Base-by-base conservation (phyloP, 37 sponge, comb jelly and placozoan species). In the Petrosia ficiformis region DNA sequence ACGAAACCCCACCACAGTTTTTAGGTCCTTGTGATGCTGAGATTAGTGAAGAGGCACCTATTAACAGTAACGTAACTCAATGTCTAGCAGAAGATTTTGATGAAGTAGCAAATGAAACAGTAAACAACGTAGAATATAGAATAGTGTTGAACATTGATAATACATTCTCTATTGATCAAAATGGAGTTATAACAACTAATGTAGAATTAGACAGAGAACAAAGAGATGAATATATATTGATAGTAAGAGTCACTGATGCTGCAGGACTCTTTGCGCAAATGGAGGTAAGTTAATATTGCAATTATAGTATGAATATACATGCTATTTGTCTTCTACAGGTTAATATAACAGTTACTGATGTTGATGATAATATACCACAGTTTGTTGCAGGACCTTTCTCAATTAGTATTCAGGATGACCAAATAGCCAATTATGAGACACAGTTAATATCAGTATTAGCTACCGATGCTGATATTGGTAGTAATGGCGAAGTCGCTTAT, bases 281-380 rank as follows among this genome's bases (percentile, higher is more conserved):
- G 30, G 21, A 19, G 0, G 58, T 79, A 48, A 48, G 54, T 48
- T 16, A 10, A 16, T 19, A 48, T 10, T 19, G 54, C 10, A 10
- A 19, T 10, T n/a, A n/a, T n/a, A n/a, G n/a, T n/a, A n/a, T n/a
- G n/a, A 19, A 48, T 48, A 10, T 48, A 48, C 10, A 19, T 48
- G 10, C 16, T 48, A 16, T 10, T 48, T 10, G 14, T 48, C 16
- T 48, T n/a, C 4, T 72, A 31, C 32, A n/a, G 70, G 52, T 26
- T 31, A 36, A 32, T 67, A 32, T 86, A 57, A 76, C 78, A 39
- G 59, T 95, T 5, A 32, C 58, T 5, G 92, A 95, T 65, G 59
- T 74, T 1, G 92, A 91, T 43, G 92, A 95, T 44, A 81, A 84
- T 48, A 14, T 60, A 22, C 96, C 96, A 0, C 26, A 42, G 2